Conservation (phyloP, 2,888 invertebrate genomes). For the Drosophila nigricruria region DNA sequence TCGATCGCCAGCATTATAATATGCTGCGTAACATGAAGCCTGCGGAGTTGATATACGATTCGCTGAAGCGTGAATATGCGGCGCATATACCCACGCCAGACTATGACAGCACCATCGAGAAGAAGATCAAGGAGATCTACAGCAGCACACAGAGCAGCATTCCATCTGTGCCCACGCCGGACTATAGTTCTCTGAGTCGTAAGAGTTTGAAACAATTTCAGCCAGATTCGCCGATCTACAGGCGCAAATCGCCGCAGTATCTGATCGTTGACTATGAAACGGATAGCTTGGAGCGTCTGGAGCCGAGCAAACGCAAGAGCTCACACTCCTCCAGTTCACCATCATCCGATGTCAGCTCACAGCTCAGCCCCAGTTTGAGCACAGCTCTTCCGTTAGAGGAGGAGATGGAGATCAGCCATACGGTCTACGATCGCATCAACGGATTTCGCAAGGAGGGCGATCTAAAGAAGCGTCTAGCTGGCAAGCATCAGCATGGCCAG, state of each 20-base stretch:
- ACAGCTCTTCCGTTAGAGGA: constrained; percentile 92
- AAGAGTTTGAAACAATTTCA: constrained; percentile 84
- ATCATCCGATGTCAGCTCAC: constrained; percentile 87
- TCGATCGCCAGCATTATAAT: constrained; percentile 83
- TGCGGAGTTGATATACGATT: constrained; percentile 89
- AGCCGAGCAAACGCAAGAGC: constrained; percentile 85
- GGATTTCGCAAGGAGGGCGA: constrained; percentile 84
- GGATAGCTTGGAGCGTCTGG: constrained; percentile 89
- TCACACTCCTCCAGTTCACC: constrained; percentile 87
- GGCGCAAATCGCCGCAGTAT: constrained; percentile 84
- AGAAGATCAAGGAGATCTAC: constrained; percentile 84
- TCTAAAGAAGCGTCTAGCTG: constrained; percentile 75
- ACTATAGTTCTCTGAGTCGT: constrained; percentile 85
- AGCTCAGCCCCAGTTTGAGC: constrained; percentile 91
- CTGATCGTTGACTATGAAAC: constrained; percentile 89
- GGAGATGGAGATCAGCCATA: constrained; percentile 92
- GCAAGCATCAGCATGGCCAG: constrained; percentile 51
- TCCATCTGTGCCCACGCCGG: constrained; percentile 85
- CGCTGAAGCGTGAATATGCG: constrained; percentile 86
- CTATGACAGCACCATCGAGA: constrained; percentile 85
- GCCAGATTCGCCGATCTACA: constrained; percentile 85
- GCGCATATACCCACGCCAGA: constrained; percentile 85
- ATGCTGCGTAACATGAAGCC: constrained; percentile 85
- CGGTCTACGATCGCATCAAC: constrained; percentile 87
- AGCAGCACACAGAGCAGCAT: constrained; percentile 83